Conservation (phyloP, 1,140 invertebrate species). For the Panonychus citri region DNA sequence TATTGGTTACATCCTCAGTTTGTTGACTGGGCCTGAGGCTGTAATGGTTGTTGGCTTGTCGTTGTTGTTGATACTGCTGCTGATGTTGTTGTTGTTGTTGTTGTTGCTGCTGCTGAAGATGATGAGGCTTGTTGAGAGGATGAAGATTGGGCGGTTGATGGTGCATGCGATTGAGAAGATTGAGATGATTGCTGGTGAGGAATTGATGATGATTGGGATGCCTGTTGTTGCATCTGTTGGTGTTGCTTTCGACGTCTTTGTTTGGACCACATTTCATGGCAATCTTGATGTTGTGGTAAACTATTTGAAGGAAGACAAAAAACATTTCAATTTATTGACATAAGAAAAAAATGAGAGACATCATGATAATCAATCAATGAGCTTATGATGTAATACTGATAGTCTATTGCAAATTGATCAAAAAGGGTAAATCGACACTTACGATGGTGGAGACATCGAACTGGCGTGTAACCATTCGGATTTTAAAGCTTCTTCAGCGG, state of each 20-base stretch:
- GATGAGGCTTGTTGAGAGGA: background rate
- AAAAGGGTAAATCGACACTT: too few relatives aligned
- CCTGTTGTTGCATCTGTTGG: background rate
- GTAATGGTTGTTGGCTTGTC: background rate
- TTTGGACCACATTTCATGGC: conserved; percentile 97
- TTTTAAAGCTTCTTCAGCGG: conserved; percentile 76
- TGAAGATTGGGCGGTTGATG: background rate
- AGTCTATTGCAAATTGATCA: background rate
- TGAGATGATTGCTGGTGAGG: background rate
- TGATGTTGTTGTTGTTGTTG: too few relatives aligned
- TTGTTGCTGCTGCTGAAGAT: too few relatives aligned
- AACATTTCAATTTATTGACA: background rate
- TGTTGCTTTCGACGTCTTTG: conserved; percentile 51
- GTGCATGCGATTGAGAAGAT: background rate
- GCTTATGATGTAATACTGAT: conserved; percentile 2
- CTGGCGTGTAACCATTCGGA: conserved; percentile 82
- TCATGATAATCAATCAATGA: background rate
- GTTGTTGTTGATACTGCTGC: too few relatives aligned
- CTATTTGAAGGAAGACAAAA: background rate
- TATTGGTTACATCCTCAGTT: background rate
- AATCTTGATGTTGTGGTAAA: conserved; percentile 79
- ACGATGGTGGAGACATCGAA: conserved; percentile 37
- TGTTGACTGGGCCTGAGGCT: background rate
- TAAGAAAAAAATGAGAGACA: background rate
- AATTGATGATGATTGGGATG: background rate